Percentiles rank a stretch among this genome's conserved stretches.
Evolutionary conservation across 2,888 invertebrate genomes (phyloP).

Genomic region (Drosophila peninsularis): DNA sequence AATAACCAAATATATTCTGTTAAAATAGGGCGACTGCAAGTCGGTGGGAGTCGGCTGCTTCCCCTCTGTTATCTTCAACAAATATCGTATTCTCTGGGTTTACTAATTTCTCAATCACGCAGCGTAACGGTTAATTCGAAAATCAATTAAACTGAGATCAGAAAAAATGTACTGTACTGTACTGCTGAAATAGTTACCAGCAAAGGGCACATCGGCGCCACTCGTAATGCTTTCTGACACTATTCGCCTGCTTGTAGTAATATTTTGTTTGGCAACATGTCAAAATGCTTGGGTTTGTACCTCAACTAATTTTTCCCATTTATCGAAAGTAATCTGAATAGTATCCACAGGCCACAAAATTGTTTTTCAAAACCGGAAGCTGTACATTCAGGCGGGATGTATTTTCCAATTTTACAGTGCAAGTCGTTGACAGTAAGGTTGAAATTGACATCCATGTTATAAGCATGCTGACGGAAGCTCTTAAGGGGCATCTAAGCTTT

Average conservation of each 20-base stretch:
- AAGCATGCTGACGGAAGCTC: constrained; percentile 21
- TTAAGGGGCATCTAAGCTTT: constrained; percentile 60
- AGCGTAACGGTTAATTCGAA: neutral
- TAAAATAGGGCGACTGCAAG: neutral
- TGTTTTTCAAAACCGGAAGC: constrained; percentile 50
- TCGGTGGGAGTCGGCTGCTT: neutral
- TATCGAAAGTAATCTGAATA: neutral
- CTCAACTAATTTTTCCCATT: neutral
- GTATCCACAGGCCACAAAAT: constrained; percentile 34
- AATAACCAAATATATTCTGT: neutral
- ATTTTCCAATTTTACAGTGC: constrained; percentile 60
- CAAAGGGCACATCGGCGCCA: neutral
- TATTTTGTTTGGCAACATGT: neutral
- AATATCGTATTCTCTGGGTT: neutral
- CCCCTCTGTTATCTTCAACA: neutral
- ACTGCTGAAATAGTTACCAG: neutral
- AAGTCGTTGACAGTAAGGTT: constrained; percentile 38
- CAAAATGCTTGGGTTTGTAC: neutral
- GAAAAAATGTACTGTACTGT: neutral
- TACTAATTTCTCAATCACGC: neutral
- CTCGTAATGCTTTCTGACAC: neutral
- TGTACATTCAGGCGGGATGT: constrained; percentile 40
- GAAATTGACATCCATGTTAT: constrained; percentile 43
- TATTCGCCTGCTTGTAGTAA: neutral
- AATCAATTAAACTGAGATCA: neutral